Evolutionary conservation across 2,797 vertebrate species (phyloP).

Genomic region (Nannoperca australis): DNA sequence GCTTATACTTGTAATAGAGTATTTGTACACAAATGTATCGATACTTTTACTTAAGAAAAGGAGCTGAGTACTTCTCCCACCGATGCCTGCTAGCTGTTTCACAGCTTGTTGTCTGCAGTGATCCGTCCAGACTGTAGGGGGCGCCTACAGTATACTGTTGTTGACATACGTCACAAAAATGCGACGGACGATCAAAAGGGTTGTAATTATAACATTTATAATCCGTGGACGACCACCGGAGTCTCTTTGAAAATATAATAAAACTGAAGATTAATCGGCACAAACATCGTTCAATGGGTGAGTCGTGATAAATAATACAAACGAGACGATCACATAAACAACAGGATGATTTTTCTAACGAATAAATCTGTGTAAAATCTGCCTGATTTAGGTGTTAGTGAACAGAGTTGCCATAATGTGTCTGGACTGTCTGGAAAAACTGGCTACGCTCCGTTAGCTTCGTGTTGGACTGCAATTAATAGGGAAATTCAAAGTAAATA

Average conservation of each 20-base stretch:
- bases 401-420: neutral
- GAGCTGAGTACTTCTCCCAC: neutral
- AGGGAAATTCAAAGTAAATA: neutral
- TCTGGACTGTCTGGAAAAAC: neutral
- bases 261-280: neutral
- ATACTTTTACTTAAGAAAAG: neutral
- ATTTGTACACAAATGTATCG: neutral
- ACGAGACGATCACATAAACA: rapidly evolving
- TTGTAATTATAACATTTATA: conserved; percentile 9
- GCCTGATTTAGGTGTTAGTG: neutral
- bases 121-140: conserved; percentile 7
- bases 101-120: neutral
- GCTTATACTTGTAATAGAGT: neutral
- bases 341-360: neutral
- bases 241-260: conserved; percentile 30
- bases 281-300: conserved; percentile 48
- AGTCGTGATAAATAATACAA: neutral
- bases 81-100: too few species aligned
- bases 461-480: neutral
- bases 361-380: neutral
- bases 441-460: conserved; percentile 21
- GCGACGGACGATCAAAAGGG: conserved; percentile 43
- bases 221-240: conserved; percentile 4
- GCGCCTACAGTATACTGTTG: neutral
- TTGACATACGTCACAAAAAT: conserved; percentile 61